These are phyloP conservation scores for Cremastinae sp. DNA, from an alignment of 2,888 invertebrate genomes.

Conservation along the genomic window DNA sequence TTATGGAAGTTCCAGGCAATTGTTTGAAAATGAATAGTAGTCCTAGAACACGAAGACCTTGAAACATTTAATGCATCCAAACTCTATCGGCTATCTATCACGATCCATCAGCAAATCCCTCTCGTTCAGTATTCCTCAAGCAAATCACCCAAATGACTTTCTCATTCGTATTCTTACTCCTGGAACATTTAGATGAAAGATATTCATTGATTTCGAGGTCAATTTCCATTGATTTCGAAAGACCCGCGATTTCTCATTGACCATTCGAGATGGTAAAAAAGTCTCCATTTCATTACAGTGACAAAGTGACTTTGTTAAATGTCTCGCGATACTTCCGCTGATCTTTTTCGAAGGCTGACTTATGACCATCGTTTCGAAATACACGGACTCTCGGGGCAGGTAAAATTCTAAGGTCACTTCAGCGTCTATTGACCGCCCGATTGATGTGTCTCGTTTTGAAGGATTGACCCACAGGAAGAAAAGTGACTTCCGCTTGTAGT, in stretches of 20 bases:
- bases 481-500: slow-evolving; percentile 55
- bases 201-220: not conserved
- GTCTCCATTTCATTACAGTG: not conserved
- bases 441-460: slow-evolving; percentile 38
- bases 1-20: slow-evolving; percentile 17
- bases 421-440: slow-evolving; percentile 1
- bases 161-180: not conserved
- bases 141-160: not conserved
- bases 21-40: slow-evolving; percentile 55
- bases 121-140: too few species aligned
- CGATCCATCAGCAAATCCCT: slow-evolving; percentile 12
- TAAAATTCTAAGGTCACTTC: not conserved
- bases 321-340: slow-evolving; percentile 9
- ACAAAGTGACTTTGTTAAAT: not conserved
- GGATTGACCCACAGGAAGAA: slow-evolving; percentile 28
- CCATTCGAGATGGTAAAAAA: not conserved
- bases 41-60: slow-evolving; percentile 33
- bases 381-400: slow-evolving; percentile 43
- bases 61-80: slow-evolving; percentile 53
- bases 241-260: slow-evolving; percentile 12
- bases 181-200: not conserved
- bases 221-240: not conserved
- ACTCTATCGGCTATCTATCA: slow-evolving; percentile 22
- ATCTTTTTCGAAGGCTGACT: slow-evolving; percentile 37
- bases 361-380: slow-evolving; percentile 53